Base-by-base conservation (phyloP, 2,888 invertebrate genomes). In the Prostheceraeus crozeri region DNA sequence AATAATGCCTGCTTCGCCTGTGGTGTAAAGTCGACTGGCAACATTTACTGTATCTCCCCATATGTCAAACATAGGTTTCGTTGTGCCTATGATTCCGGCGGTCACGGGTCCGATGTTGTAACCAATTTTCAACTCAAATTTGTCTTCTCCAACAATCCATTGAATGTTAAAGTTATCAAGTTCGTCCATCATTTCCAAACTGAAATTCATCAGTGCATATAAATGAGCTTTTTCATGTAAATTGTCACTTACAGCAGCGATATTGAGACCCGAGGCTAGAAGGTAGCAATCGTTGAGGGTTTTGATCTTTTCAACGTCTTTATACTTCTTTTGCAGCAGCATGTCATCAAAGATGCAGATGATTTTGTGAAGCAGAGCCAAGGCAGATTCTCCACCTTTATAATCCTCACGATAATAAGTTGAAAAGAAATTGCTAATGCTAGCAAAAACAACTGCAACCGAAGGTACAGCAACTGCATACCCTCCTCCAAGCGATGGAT, bases 31-130 rank as follows among this genome's bases (percentile, higher is more conserved):
- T 56, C 94, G 81, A 4, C 89, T 89, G 0, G 94, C 89, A 61
- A 94, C 90, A 74, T 96, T 96, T 0, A 96, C 94, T 0, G 94
- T 89, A 75, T 94, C 94, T 0, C 94, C 94, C 94, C 94, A 96
- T 68, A 94, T 94, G 75, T 94, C 94, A 70, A 91, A 96, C 75
- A 89, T 88, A 62, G 96, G 79, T 72, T 94, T 94, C 1, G 87
- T 87, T 4, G 90, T 93, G 0, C 94, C 94, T 57, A 96, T 93
- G 1, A 96, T 81, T 1, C 93, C 93, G 0, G 93, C 91, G 0
- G 93, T 93, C 0, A 96, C 90, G 67, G 58, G 91, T 0, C 94
- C 94, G 68, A 85, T 86, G 77, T 94, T 93, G 71, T 84, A 88
- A 1, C 91, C 91, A 63, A 90, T 85, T 60, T 70, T 71, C 55